phyloP scores from a whole-genome alignment of 1,140 invertebrate genomes.

The Paraescarpia echinospica region DNA sequence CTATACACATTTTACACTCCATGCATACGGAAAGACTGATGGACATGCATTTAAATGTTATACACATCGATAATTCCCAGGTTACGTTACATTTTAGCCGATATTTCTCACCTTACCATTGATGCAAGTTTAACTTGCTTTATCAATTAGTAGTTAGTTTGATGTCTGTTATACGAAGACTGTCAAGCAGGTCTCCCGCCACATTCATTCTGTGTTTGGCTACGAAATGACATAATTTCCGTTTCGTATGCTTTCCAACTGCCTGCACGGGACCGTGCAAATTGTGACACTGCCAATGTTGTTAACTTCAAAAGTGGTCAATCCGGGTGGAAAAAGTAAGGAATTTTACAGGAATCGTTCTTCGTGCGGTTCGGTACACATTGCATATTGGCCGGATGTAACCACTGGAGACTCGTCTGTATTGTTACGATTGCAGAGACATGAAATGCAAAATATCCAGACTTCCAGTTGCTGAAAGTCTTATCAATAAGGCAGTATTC shows the following conservation, averaged over 20 bases:
- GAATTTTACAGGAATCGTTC: not conserved
- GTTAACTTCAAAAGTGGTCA: not conserved
- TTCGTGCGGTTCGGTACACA: not conserved
- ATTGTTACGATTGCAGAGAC: not conserved
- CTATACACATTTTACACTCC: no score
- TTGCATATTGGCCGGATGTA: not conserved
- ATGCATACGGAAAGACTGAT: no score
- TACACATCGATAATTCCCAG: not conserved
- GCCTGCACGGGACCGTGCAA: not conserved
- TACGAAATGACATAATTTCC: not conserved
- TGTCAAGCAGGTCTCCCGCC: not conserved
- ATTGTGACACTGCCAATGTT: not conserved
- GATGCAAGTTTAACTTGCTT: not conserved
- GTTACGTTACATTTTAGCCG: not conserved
- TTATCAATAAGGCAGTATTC: not conserved
- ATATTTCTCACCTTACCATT: not conserved
- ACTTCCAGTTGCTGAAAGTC: not conserved
- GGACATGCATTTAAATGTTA: not conserved
- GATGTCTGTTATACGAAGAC: not conserved
- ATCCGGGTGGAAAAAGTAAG: not conserved
- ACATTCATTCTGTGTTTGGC: not conserved
- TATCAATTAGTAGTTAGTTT: not conserved
- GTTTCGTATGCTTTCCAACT: not conserved
- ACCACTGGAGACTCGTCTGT: not conserved
- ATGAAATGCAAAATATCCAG: not conserved